Percentiles rank a stretch among this genome's conserved stretches.
phyloP scores from a whole-genome alignment of 2,888 invertebrate genomes.

The Orchestes rusci region DNA sequence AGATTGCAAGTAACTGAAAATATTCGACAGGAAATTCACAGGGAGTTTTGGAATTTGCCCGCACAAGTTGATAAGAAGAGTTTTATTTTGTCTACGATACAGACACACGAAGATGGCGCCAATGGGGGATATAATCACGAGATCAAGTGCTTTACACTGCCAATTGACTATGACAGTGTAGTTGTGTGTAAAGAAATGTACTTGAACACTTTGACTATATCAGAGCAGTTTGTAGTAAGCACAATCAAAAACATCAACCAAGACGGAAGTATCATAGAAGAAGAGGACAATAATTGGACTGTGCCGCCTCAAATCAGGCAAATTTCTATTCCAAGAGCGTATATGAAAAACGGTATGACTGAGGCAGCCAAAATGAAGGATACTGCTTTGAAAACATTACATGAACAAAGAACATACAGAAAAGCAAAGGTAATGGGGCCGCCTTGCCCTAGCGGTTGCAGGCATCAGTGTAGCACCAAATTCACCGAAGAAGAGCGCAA shows the following conservation, averaged over 20 bases:
- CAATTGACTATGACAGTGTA: slow-evolving; percentile 14
- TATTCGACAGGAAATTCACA: slow-evolving; percentile 18
- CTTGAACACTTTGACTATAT: slow-evolving; percentile 14
- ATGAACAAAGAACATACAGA: too few species aligned
- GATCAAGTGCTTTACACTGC: slow-evolving; percentile 15
- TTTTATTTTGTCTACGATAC: slow-evolving; percentile 16
- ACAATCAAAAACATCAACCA: slow-evolving; percentile 16
- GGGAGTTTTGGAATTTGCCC: slow-evolving; percentile 17
- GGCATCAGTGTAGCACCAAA: slow-evolving; percentile 15
- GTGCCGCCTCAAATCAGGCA: too few species aligned
- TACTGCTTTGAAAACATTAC: too few species aligned
- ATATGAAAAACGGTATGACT: too few species aligned
- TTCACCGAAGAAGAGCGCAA: slow-evolving; percentile 16
- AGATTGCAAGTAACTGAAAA: slow-evolving; percentile 16
- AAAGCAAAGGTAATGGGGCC: slow-evolving; percentile 20
- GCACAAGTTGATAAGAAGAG: slow-evolving; percentile 20
- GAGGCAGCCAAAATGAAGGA: too few species aligned
- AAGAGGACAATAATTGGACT: slow-evolving; percentile 13
- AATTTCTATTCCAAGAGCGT: too few species aligned
- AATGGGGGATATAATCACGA: background rate
- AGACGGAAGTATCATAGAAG: slow-evolving; percentile 19
- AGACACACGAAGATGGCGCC: background rate
- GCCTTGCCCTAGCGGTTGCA: slow-evolving; percentile 14
- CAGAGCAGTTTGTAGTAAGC: slow-evolving; percentile 13
- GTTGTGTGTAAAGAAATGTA: slow-evolving; percentile 22